A percentile compares a stretch with the other conserved stretches of the same genome.
Evolutionary conservation across 1,140 invertebrate genomes (phyloP).

Genomic region (Drosophila dunni): DNA sequence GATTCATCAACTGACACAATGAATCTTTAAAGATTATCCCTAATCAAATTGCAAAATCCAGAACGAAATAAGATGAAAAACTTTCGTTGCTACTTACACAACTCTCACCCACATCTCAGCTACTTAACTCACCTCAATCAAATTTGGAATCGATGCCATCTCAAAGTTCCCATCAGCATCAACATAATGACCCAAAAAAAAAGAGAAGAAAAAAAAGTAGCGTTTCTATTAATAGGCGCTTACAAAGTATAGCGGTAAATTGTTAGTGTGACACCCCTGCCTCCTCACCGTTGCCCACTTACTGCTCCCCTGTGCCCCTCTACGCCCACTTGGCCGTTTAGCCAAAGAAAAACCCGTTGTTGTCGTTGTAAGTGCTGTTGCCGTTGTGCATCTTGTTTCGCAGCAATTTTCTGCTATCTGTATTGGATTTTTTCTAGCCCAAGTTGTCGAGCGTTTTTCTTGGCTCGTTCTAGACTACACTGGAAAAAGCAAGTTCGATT

Average conservation of each 20-base stretch:
- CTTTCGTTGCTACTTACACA: slow-evolving; percentile 1
- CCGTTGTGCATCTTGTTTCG: slow-evolving; percentile 32
- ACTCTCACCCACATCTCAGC: slow-evolving; percentile 12
- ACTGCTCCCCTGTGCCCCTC: background rate
- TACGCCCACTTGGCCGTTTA: slow-evolving; percentile 6
- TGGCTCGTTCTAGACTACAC: slow-evolving; percentile 6
- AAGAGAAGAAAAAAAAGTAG: slow-evolving; percentile 21
- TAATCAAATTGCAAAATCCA: slow-evolving; percentile 11
- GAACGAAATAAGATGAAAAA: slow-evolving; percentile 9
- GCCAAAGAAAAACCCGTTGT: slow-evolving; percentile 38
- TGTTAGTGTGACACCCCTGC: slow-evolving; percentile 22
- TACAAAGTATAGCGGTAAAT: slow-evolving; percentile 42
- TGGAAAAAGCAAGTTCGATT: too few species aligned
- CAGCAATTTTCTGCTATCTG: slow-evolving; percentile 47
- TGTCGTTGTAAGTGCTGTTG: slow-evolving; percentile 22
- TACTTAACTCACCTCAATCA: slow-evolving; percentile 52
- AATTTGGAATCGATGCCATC: slow-evolving; percentile 21
- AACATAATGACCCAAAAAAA: slow-evolving; percentile 46
- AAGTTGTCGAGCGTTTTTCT: slow-evolving; percentile 46
- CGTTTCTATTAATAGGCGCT: slow-evolving; percentile 42
- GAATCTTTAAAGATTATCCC: slow-evolving; percentile 18
- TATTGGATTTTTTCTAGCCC: slow-evolving; percentile 52
- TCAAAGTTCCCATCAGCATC: slow-evolving; percentile 22
- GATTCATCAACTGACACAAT: background rate
- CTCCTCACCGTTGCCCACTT: too few species aligned